Base-by-base conservation (phyloP, 2,797 vertebrate species). In the Muscicapa striata region DNA sequence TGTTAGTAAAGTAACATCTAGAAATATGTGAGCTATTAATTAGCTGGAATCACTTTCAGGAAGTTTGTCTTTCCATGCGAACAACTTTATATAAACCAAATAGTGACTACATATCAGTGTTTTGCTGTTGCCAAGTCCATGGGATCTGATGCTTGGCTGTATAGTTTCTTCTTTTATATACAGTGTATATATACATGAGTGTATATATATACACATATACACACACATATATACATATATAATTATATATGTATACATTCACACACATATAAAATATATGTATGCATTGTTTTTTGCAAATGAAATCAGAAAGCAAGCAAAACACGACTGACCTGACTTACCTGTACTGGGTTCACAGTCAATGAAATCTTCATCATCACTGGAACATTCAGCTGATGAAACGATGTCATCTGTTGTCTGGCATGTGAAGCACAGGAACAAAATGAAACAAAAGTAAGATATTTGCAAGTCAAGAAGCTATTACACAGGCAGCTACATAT, bases 261-360 rank as follows among this genome's bases (percentile, higher is more conserved):
- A 96, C 94, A 97, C 96, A 97, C 93, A 96, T 95, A 97, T 97
- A 97, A 84, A 78, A 95, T 91, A 96, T 96, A 96, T 96, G 96
- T 98, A 98, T 97, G 95, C 96, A 97, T 96, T 97, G 93, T 90
- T 95, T 97, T 98, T 98, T 98, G 98, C 98, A 99, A 98, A 99
- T 98, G 96, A 98, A 97, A 97, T 96, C 94, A 97, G 94, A 96
- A 97, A 97, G 97, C 98, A 99, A 99, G 99, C 98, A 98, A 98
- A 98, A 98, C 91, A 98, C 97, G 97, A 99, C 98, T 99, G 98
- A 99, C 98, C 98, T 98, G 98, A 98, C 99, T 99, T 99, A 99
- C 99, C 99, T 99, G 99, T 98, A 98, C 99, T 99, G 8, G 99
- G 99, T 69, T 99, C 99, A 97, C 99, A 99, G 97, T 99, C 99